Evolutionary conservation across 2,113 vertebrate species (phyloP).

Genomic region (Ariopsis seemanni): DNA sequence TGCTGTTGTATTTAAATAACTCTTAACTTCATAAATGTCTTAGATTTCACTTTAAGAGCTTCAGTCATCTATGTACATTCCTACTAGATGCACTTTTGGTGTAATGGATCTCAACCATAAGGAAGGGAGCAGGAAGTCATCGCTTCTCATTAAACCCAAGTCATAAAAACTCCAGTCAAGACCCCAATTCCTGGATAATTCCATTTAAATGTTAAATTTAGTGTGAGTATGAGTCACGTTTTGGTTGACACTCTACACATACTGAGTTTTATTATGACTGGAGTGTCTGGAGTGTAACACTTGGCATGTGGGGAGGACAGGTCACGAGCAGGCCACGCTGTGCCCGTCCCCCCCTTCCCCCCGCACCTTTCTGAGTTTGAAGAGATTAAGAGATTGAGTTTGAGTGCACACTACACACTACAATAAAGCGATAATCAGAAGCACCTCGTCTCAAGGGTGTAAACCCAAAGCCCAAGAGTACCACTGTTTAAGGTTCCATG

Average conservation of each 20-base stretch:
- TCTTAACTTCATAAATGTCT: no score
- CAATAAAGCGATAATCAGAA: background rate
- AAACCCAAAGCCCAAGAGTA: background rate
- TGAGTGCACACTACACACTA: background rate
- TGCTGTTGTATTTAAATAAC: no score
- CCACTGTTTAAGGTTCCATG: background rate
- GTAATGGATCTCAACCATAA: no score
- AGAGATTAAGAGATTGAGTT: background rate
- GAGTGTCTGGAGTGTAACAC: background rate
- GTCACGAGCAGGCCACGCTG: constrained; percentile 17
- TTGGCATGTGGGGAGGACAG: background rate
- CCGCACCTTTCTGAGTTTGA: background rate
- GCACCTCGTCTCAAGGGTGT: background rate
- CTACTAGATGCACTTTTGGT: no score
- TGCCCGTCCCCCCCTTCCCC: background rate
- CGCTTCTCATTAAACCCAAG: no score
- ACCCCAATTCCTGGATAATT: no score
- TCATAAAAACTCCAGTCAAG: no score
- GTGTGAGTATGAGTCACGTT: background rate
- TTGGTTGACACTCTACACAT: background rate
- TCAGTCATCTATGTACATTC: no score
- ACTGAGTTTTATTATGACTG: background rate
- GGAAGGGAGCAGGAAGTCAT: no score
- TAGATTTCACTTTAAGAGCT: no score
- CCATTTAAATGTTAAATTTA: background rate